Evolutionary conservation across 2,797 vertebrate species (phyloP), one percentile per base, ranked within the genome.

Genomic region (Peromyscus melanophrys): DNA sequence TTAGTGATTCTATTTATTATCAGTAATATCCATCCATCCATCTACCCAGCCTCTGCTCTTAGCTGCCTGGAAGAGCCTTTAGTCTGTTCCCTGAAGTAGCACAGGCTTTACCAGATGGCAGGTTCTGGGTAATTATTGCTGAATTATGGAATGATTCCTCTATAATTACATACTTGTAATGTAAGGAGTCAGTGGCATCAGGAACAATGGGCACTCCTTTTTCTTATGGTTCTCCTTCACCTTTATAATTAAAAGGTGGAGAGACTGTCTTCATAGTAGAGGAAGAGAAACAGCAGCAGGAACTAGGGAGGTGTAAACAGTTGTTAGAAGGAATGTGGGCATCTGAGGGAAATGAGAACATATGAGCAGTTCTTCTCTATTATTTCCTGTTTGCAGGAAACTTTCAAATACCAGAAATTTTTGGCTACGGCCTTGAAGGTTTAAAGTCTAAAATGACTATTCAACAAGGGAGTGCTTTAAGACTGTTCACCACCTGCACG

Each of bases 381-480:
- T 59, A 46, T 81, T 92, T 90, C 49, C 27, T 73, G 93, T 96
- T 96, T 73, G 81, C 77, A 81, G 91, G 82, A 43, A 40, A 59
- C 78, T 94, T 92, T 49, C 73, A 94, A 90, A 96, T 90, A 40
- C 85, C 92, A 90, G 91, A 65, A 6, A 94, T 90, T 90, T 92
- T 92, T 84, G 91, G 89, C 0, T 0, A 21, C 57, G 29, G 37
- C 77, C 63, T 95, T 40, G 49, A 92, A 63, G 69, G 75, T 29
- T 84, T 94, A 71, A 92, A 63, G 80, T 86, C 34, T 69, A n/a
- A 76, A 80, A 59, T 77, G 43, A 88, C n/a, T 40, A 10, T 23
- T 49, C 3, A 37, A 65, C 25, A 40, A 81, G 63, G 3, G 27
- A 43, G 14, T 49, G 0, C 55, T 11, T 11, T 23, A 11, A 71